These are phyloP conservation scores for Pogonomyrmex californicus DNA, from an alignment of 1,140 invertebrate species.

Conservation along the genomic window DNA sequence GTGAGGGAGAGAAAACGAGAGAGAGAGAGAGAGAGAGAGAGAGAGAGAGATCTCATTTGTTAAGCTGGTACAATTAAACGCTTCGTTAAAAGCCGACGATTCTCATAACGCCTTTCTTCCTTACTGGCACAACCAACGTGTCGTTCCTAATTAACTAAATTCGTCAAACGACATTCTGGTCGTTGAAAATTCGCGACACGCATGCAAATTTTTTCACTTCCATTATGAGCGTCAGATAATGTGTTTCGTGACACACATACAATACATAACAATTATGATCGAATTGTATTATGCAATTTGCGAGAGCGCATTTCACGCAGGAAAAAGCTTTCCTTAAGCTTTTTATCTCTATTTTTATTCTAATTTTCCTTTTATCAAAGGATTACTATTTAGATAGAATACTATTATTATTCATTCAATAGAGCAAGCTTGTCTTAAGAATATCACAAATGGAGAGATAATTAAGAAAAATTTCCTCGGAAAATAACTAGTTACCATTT, in stretches of 20 bases:
- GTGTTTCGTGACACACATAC: background rate
- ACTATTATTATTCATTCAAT: too few species aligned
- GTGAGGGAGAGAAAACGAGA: background rate
- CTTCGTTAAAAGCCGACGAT: conserved; percentile 11
- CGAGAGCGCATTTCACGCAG: background rate
- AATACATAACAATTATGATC: background rate
- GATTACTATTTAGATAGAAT: background rate
- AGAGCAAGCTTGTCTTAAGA: too few species aligned
- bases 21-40: conserved; percentile 3
- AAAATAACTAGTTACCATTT: too few species aligned
- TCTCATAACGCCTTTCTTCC: conserved; percentile 18
- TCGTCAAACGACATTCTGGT: conserved; percentile 43
- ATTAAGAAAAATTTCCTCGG: too few species aligned
- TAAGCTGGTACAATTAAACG: conserved; percentile 46
- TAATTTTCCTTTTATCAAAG: background rate
- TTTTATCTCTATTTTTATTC: background rate
- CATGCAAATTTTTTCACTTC: conserved; percentile 1
- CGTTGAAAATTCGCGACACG: conserved; percentile 34
- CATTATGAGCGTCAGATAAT: conserved; percentile 6
- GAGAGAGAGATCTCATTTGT: conserved; percentile 17
- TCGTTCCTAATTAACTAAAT: conserved; percentile 46
- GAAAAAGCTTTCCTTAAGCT: background rate
- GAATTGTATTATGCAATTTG: background rate
- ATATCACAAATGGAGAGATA: too few species aligned
- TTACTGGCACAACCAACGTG: background rate